Percentiles rank a stretch among this genome's conserved stretches.
phyloP scores from a whole-genome alignment of 2,888 invertebrate genomes.

The Meganola albula region DNA sequence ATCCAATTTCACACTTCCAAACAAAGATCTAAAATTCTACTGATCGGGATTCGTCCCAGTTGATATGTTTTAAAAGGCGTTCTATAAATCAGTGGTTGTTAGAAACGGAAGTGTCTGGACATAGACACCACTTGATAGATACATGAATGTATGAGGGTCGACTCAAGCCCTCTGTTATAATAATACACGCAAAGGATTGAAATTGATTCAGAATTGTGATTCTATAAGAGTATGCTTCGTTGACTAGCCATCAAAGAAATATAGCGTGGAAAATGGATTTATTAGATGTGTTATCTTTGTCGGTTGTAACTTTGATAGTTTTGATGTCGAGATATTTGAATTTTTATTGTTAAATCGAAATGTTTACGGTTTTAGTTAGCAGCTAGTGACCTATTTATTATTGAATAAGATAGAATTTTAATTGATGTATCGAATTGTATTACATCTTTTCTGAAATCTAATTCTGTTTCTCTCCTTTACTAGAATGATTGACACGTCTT shows the following conservation, averaged over 20 bases:
- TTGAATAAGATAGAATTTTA: too few species aligned
- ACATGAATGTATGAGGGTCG: slow-evolving; percentile 19
- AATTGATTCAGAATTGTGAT: slow-evolving; percentile 14
- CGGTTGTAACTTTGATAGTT: slow-evolving; percentile 1
- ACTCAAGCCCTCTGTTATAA: slow-evolving; percentile 18
- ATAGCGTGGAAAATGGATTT: slow-evolving; percentile 14
- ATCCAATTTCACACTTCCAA: slow-evolving; percentile 33
- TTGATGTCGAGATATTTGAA: background rate
- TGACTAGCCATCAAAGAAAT: slow-evolving; percentile 12
- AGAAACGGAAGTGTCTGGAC: slow-evolving; percentile 39
- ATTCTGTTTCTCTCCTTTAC: slow-evolving; percentile 16
- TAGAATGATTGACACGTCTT: slow-evolving; percentile 13
- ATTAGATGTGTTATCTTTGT: slow-evolving; percentile 10
- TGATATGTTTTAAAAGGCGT: slow-evolving; percentile 43
- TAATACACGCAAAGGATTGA: slow-evolving; percentile 17
- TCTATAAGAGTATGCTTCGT: slow-evolving; percentile 15
- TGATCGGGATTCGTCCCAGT: slow-evolving; percentile 53
- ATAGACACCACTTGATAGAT: slow-evolving; percentile 28
- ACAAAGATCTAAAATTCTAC: slow-evolving; percentile 37
- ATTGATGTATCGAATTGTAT: slow-evolving; percentile 10
- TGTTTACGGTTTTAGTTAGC: too few species aligned
- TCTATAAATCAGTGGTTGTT: slow-evolving; percentile 50
- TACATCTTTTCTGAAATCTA: slow-evolving; percentile 5
- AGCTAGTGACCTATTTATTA: too few species aligned
- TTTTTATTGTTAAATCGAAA: too few species aligned